Evolutionary conservation across 1,140 invertebrate genomes (phyloP).

Genomic region (Pemphigus obesinymphae): DNA sequence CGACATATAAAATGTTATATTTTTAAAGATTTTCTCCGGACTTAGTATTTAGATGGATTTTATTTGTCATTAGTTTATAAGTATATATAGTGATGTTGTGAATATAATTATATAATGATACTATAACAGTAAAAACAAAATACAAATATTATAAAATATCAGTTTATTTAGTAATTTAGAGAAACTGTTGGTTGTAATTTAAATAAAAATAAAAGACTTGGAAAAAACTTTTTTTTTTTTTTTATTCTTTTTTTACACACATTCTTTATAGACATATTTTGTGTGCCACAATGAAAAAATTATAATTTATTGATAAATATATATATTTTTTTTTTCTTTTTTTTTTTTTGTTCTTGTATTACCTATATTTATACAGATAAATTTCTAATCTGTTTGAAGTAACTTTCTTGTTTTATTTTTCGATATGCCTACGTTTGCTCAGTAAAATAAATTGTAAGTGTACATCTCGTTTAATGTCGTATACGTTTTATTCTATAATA

Average conservation of each 20-base stretch:
- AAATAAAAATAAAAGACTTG: slow-evolving; percentile 20
- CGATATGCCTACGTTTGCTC: neutral
- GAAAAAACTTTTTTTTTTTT: neutral
- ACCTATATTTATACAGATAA: too few species aligned
- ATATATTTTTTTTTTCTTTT: neutral
- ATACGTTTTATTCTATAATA: too few species aligned
- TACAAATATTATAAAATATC: neutral
- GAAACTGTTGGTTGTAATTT: slow-evolving; percentile 32
- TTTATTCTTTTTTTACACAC: too few species aligned
- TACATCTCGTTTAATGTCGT: too few species aligned
- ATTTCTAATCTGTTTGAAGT: neutral
- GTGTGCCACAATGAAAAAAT: too few species aligned
- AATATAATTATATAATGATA: neutral
- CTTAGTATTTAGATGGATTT: neutral
- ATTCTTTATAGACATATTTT: too few species aligned
- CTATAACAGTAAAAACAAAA: neutral
- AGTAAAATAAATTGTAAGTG: neutral
- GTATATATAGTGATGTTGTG: neutral
- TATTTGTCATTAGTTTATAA: slow-evolving; percentile 6
- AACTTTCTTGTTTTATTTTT: neutral
- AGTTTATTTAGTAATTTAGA: neutral
- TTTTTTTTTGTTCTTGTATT: neutral
- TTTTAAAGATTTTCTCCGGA: neutral
- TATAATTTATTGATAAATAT: too few species aligned
- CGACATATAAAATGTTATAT: slow-evolving; percentile 33